Conservation (phyloP, 2,888 invertebrate species). For the Siphonodentalium dalli region DNA sequence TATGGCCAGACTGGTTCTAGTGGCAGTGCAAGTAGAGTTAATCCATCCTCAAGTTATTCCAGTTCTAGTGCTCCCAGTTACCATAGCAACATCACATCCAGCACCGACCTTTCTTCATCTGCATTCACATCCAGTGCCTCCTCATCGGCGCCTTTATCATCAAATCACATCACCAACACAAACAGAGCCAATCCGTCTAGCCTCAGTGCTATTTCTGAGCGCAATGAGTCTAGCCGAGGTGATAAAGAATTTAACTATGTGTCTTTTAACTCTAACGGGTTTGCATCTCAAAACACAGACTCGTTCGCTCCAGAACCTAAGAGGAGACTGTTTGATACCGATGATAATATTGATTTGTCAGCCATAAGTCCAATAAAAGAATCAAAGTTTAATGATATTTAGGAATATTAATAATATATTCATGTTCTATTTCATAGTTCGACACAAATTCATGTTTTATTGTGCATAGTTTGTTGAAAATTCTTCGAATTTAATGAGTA, state of each 20-base stretch:
- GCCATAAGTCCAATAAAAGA: conserved; percentile 44
- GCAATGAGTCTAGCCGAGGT: conserved; percentile 26
- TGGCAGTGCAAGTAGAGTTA: no score
- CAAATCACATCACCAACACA: conserved; percentile 25
- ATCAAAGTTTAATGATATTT: no score
- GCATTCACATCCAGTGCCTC: conserved; percentile 30
- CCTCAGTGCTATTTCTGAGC: conserved; percentile 32
- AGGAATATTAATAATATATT: no score
- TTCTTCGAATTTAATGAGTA: no score
- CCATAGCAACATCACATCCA: no score
- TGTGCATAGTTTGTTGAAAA: no score
- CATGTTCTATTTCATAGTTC: no score
- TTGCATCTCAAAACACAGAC: conserved; percentile 23
- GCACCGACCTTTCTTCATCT: no score
- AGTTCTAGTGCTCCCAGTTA: no score
- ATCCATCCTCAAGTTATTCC: no score
- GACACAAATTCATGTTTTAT: no score
- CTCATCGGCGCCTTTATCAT: conserved; percentile 25
- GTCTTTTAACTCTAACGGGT: conserved; percentile 37
- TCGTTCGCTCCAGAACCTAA: conserved; percentile 48
- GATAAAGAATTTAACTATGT: conserved; percentile 49
- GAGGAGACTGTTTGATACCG: conserved; percentile 47
- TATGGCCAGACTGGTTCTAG: no score
- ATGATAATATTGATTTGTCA: conserved; percentile 43
- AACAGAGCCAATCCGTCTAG: conserved; percentile 24